A percentile compares a stretch with the other conserved stretches of the same genome.
These are phyloP conservation scores for Atta texana DNA, from an alignment of 1,140 invertebrate genomes.

Conservation along the genomic window DNA sequence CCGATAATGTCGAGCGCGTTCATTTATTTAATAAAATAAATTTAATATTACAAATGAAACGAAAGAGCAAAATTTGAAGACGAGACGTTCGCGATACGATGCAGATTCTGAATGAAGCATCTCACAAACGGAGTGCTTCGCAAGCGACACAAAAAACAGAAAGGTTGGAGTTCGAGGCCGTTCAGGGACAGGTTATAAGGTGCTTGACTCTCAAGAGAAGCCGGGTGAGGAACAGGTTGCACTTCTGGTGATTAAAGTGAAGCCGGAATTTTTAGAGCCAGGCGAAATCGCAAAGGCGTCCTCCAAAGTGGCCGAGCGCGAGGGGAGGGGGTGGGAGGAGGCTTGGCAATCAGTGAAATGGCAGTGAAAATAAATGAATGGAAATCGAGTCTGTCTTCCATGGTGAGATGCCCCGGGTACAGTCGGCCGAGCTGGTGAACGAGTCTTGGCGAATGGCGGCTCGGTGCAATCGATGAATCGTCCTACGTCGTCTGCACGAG, in stretches of 20 bases:
- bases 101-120: background rate
- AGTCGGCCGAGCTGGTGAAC: slow-evolving; percentile 60
- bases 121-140: background rate
- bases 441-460: slow-evolving; percentile 57
- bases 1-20: background rate
- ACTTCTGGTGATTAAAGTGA: slow-evolving; percentile 82
- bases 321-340: slow-evolving; percentile 30
- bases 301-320: slow-evolving; percentile 27
- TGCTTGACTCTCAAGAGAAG: slow-evolving; percentile 76
- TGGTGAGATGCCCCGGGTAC: slow-evolving; percentile 2
- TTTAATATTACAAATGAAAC: background rate
- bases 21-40: slow-evolving; percentile 20
- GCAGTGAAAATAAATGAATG: slow-evolving; percentile 85
- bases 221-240: slow-evolving; percentile 69
- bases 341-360: slow-evolving; percentile 84
- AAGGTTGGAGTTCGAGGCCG: slow-evolving; percentile 40
- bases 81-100: background rate
- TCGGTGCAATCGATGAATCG: slow-evolving; percentile 49
- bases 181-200: slow-evolving; percentile 72
- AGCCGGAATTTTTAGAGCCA: slow-evolving; percentile 81
- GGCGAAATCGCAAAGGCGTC: slow-evolving; percentile 57
- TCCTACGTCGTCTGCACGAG: slow-evolving; percentile 68
- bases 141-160: slow-evolving; percentile 35
- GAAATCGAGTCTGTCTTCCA: slow-evolving; percentile 82
- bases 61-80: background rate